A percentile compares a stretch with the other conserved stretches of the same genome.
phyloP scores from a whole-genome alignment of 2,113 vertebrate genomes.

The Cepphus grylle region DNA sequence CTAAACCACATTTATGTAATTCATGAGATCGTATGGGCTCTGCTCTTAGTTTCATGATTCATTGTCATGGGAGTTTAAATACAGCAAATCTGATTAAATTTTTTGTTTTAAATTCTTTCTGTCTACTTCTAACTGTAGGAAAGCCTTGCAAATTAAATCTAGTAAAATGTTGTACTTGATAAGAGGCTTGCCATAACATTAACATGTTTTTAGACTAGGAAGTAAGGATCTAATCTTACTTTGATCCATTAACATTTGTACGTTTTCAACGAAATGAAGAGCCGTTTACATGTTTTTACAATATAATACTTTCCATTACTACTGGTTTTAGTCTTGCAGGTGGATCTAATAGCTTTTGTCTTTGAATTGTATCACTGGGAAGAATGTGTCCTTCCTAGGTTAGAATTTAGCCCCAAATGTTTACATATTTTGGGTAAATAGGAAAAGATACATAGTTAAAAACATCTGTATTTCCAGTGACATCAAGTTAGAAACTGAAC shows the following conservation, averaged over 20 bases:
- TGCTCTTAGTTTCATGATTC: background rate
- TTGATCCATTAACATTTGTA: background rate
- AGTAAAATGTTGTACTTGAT: background rate
- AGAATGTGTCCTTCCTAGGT: background rate
- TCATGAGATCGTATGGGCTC: background rate
- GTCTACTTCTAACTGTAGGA: background rate
- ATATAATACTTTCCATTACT: background rate
- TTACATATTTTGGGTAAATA: background rate
- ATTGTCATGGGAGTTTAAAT: background rate
- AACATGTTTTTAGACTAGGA: background rate
- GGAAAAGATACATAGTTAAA: background rate
- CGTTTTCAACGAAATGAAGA: background rate
- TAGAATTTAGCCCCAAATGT: background rate
- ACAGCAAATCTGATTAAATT: background rate
- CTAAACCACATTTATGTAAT: background rate
- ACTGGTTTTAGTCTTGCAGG: background rate
- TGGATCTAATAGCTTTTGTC: background rate
- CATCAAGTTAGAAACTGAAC: background rate
- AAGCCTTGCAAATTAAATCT: background rate
- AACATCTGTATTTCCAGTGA: background rate
- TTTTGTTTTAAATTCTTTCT: background rate
- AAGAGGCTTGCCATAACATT: background rate
- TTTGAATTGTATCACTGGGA: background rate
- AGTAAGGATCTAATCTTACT: background rate
- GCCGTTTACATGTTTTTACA: background rate